Evolutionary conservation across 2,888 invertebrate species (phyloP).

Genomic region (Dolomedes plantarius): DNA sequence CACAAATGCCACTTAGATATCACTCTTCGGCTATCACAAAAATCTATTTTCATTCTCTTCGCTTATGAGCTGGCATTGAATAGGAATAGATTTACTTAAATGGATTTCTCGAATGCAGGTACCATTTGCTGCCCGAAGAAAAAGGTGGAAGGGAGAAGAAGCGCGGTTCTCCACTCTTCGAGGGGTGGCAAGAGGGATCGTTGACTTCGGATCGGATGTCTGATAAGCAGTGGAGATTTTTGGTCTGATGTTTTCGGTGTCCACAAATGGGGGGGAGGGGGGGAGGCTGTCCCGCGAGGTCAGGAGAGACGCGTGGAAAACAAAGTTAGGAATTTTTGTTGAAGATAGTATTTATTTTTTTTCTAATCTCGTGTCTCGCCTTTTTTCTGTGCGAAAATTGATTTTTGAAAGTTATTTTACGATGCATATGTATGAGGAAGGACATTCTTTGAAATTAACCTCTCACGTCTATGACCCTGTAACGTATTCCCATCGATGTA

Average conservation of each 20-base stretch:
- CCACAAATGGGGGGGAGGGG: too few species aligned
- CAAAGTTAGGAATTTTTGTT: too few species aligned
- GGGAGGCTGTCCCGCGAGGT: too few species aligned
- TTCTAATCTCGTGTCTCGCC: too few species aligned
- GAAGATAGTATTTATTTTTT: too few species aligned
- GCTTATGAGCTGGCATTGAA: neutral
- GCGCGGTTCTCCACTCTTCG: neutral
- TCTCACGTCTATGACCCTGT: too few species aligned
- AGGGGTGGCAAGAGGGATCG: neutral
- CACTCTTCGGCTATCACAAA: neutral
- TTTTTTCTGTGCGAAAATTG: too few species aligned
- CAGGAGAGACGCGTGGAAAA: too few species aligned
- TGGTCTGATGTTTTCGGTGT: neutral
- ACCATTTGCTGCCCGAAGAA: neutral
- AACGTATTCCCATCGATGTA: too few species aligned
- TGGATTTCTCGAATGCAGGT: slow-evolving; percentile 17
- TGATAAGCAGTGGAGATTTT: neutral
- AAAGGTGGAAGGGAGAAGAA: neutral
- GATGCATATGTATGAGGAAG: too few species aligned
- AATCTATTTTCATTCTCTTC: neutral
- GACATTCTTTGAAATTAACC: too few species aligned
- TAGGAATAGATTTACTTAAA: neutral
- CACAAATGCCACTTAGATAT: neutral
- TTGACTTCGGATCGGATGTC: neutral
- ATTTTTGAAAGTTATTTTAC: too few species aligned